phyloP scores from a whole-genome alignment of 2,113 vertebrate genomes.

The Gadus chalcogrammus region DNA sequence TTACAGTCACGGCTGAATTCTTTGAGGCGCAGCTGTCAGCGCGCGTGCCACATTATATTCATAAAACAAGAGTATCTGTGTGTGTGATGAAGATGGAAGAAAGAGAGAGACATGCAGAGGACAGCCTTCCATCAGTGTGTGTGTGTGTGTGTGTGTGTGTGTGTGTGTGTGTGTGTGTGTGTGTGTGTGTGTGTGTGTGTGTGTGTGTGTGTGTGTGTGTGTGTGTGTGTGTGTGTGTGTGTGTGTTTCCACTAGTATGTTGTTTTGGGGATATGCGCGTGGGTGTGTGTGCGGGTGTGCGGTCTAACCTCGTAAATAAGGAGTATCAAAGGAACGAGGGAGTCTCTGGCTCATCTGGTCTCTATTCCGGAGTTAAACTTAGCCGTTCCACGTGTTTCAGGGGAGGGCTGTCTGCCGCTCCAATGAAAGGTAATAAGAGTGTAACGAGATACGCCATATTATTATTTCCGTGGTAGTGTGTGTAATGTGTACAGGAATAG shows the following conservation, averaged over 20 bases:
- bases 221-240: not conserved
- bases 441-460: constrained; percentile 41
- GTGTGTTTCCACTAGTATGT: not conserved
- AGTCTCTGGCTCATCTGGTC: constrained; percentile 50
- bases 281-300: not conserved
- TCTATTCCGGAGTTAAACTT: constrained; percentile 54
- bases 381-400: constrained; percentile 33
- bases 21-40: constrained; percentile 58
- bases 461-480: constrained; percentile 30
- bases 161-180: too few species aligned
- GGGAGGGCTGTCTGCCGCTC: constrained; percentile 32
- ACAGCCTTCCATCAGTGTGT: constrained; percentile 10
- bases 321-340: constrained; percentile 22
- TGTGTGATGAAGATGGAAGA: constrained; percentile 21
- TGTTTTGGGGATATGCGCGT: too few species aligned
- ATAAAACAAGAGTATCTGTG: constrained; percentile 20
- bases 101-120: constrained; percentile 10
- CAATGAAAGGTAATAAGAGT: constrained; percentile 53
- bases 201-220: constrained; percentile 3
- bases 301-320: constrained; percentile 7
- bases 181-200: constrained; percentile 6
- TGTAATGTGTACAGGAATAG: constrained; percentile 31
- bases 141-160: too few species aligned
- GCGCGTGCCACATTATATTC: constrained; percentile 50
- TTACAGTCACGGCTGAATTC: constrained; percentile 33